phyloP scores from a whole-genome alignment of 2,797 vertebrate species.

The Eulemur mongoz region DNA sequence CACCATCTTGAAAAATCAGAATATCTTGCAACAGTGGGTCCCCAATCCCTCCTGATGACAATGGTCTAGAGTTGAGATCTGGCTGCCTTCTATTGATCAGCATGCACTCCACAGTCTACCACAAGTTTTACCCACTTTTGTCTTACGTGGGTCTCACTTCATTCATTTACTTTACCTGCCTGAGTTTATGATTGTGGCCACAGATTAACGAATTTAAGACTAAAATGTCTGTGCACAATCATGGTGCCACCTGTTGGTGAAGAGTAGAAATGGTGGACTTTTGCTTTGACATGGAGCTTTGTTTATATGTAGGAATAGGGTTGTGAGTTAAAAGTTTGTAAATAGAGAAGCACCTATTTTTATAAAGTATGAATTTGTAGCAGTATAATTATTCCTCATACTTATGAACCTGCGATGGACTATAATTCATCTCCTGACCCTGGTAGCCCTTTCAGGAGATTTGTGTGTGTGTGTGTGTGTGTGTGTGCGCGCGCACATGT shows the following conservation, averaged over 20 bases:
- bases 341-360: background rate
- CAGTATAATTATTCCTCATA: background rate
- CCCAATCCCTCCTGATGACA: background rate
- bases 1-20: background rate
- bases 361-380: background rate
- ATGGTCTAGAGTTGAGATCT: background rate
- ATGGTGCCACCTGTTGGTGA: background rate
- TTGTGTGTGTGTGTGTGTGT: background rate
- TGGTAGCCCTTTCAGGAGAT: background rate
- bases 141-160: background rate
- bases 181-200: background rate
- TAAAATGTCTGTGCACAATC: background rate
- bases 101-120: fast-evolving
- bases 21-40: background rate
- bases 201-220: background rate
- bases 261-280: background rate
- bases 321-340: background rate
- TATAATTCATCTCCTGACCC: background rate
- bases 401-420: too few species aligned
- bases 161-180: background rate
- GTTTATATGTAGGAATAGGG: background rate
- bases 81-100: background rate
- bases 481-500: fast-evolving
- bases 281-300: background rate
- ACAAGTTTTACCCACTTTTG: background rate